These are phyloP conservation scores for Macrobrachium nipponense DNA, from an alignment of 1,140 invertebrate species.

Conservation along the genomic window DNA sequence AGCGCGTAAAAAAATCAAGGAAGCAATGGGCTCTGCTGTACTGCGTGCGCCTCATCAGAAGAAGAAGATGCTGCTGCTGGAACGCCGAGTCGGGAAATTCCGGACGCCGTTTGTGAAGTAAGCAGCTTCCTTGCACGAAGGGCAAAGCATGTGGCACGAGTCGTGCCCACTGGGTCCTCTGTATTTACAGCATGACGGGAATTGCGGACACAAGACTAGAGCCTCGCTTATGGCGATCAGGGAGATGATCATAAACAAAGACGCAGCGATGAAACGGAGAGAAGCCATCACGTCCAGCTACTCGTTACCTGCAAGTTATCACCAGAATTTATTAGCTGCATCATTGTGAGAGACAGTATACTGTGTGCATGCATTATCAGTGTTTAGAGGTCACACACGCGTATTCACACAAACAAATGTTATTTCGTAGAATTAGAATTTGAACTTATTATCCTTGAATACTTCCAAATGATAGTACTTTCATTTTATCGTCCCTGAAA, in stretches of 20 bases:
- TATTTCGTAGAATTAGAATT: no score
- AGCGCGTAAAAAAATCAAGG: not conserved
- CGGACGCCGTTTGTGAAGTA: conserved; percentile 13
- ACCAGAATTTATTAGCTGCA: no score
- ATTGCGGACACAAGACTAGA: conserved; percentile 3
- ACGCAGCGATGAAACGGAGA: not conserved
- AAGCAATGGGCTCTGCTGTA: not conserved
- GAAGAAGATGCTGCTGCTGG: not conserved
- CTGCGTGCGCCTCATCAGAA: not conserved
- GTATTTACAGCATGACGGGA: conserved; percentile 4
- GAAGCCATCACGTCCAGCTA: not conserved
- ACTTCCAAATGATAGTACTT: no score
- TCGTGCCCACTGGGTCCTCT: not conserved
- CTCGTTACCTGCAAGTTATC: no score
- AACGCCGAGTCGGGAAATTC: not conserved
- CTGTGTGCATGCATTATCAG: no score
- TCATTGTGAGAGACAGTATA: no score
- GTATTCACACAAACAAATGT: no score
- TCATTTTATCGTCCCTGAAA: no score
- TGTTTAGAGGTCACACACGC: no score
- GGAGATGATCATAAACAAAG: not conserved
- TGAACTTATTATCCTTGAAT: no score
- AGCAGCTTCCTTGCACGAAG: conserved; percentile 21
- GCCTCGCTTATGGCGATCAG: conserved; percentile 7
- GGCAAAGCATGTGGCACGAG: not conserved